A percentile compares a stretch with the other conserved stretches of the same genome.
phyloP scores from a whole-genome alignment of 2,888 invertebrate species.

The Mayetiola destructor region DNA sequence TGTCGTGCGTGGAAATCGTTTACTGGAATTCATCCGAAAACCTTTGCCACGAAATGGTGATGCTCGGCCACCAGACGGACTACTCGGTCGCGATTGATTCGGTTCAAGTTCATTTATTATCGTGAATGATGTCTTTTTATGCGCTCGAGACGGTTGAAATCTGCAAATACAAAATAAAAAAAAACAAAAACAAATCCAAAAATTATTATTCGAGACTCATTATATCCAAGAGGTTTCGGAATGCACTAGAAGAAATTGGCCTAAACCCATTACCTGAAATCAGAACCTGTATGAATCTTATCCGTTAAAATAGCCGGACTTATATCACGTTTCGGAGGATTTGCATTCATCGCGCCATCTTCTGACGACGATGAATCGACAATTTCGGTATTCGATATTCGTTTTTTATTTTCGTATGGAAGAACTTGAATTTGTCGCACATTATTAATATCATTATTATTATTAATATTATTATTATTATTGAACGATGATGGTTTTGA shows the following conservation, averaged over 20 bases:
- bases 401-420: conserved; percentile 7
- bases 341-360: background rate
- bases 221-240: background rate
- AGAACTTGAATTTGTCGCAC: conserved; percentile 13
- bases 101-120: conserved; percentile 47
- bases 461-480: no score
- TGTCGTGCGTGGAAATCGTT: background rate
- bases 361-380: conserved; percentile 4
- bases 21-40: conserved; percentile 28
- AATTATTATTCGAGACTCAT: background rate
- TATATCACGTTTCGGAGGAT: conserved; percentile 22
- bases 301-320: conserved; percentile 32
- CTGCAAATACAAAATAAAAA: conserved; percentile 3
- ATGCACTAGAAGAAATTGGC: background rate
- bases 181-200: background rate
- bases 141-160: conserved; percentile 35
- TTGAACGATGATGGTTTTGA: background rate
- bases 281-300: conserved; percentile 30
- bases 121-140: conserved; percentile 53
- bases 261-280: conserved; percentile 27
- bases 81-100: conserved; percentile 32
- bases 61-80: conserved; percentile 33
- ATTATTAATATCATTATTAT: background rate
- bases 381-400: background rate
- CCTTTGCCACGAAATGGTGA: conserved; percentile 49